Evolutionary conservation across 2,888 invertebrate species (phyloP).

Genomic region (Melikaiella ostensackeni): DNA sequence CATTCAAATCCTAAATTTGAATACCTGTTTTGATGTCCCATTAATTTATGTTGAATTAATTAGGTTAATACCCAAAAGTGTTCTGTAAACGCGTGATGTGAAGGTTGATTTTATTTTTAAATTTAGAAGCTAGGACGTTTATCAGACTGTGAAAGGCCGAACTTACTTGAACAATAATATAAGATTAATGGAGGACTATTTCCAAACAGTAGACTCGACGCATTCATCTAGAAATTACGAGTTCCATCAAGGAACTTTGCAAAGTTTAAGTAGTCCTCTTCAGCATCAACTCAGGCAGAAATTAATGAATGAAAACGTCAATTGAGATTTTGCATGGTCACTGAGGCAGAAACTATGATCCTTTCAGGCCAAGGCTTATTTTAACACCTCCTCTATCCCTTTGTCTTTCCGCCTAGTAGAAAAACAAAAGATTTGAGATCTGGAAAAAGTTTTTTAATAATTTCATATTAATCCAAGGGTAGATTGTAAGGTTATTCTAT

Average conservation of each 20-base stretch:
- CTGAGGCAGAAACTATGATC: neutral
- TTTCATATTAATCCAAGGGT: too few species aligned
- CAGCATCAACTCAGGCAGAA: slow-evolving; percentile 20
- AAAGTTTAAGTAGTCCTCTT: slow-evolving; percentile 26
- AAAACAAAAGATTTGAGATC: neutral
- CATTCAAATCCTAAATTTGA: neutral
- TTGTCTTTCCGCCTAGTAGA: neutral
- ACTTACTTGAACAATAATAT: slow-evolving; percentile 8
- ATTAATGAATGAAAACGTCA: slow-evolving; percentile 34
- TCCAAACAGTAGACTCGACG: slow-evolving; percentile 4
- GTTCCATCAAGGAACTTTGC: slow-evolving; percentile 16
- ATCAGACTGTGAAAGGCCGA: slow-evolving; percentile 1
- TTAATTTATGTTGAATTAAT: neutral
- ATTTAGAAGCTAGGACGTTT: slow-evolving; percentile 1
- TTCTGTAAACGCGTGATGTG: neutral
- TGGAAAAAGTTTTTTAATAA: neutral
- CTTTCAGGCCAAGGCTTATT: slow-evolving; percentile 10
- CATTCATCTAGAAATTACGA: slow-evolving; percentile 29
- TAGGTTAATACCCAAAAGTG: neutral
- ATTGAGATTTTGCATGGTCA: slow-evolving; percentile 14
- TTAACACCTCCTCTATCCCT: neutral
- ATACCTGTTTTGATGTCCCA: neutral
- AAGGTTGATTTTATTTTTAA: neutral
- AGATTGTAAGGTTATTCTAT: too few species aligned
- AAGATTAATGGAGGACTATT: slow-evolving; percentile 5